These are phyloP conservation scores for Oncorhynchus nerka DNA, from an alignment of 2,113 vertebrate genomes.

Conservation along the genomic window DNA sequence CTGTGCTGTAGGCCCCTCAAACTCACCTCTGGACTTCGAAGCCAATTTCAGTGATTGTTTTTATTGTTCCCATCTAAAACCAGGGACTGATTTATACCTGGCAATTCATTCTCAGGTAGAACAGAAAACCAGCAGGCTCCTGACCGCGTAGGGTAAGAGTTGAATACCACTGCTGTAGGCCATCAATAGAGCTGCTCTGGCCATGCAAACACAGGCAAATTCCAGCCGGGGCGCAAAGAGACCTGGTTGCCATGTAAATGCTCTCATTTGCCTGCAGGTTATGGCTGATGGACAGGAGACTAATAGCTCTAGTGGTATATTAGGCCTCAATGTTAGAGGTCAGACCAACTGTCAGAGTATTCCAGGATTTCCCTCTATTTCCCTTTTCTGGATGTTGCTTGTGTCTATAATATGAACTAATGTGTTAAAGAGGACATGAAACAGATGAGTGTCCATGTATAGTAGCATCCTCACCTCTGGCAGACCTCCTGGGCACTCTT, in stretches of 20 bases:
- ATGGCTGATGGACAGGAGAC: neutral
- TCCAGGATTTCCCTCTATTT: neutral
- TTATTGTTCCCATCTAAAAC: too few species aligned
- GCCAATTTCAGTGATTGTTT: too few species aligned
- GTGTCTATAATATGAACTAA: neutral
- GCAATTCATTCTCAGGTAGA: too few species aligned
- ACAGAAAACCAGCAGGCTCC: too few species aligned
- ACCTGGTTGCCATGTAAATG: slow-evolving; percentile 43
- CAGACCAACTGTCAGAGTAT: neutral
- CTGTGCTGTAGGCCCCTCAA: too few species aligned
- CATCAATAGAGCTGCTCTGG: neutral
- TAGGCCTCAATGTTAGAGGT: neutral
- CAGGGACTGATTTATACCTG: too few species aligned
- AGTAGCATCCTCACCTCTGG: slow-evolving; percentile 68
- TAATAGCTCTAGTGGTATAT: neutral
- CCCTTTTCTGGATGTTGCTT: neutral
- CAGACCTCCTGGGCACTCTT: slow-evolving; percentile 81
- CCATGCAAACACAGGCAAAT: slow-evolving; percentile 62
- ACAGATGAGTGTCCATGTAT: neutral
- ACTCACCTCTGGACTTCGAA: too few species aligned
- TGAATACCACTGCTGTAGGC: neutral
- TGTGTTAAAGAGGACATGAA: neutral
- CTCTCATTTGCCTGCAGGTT: slow-evolving; percentile 24
- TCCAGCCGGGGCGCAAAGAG: neutral
- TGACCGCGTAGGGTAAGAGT: too few species aligned